A percentile compares a stretch with the other conserved stretches of the same genome.
Evolutionary conservation across 2,888 invertebrate genomes (phyloP).

Genomic region (Pandemis heparana): DNA sequence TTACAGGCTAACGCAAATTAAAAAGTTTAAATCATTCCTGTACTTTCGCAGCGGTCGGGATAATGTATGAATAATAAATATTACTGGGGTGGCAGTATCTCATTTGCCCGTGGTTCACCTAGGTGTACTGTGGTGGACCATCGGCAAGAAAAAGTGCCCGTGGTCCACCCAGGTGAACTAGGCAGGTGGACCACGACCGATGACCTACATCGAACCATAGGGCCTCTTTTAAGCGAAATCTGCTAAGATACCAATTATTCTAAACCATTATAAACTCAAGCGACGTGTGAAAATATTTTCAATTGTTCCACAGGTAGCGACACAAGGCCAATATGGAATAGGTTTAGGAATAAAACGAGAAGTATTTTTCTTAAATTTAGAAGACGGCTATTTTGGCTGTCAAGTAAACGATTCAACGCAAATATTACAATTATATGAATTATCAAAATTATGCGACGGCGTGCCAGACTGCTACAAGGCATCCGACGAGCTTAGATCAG

Average conservation of each 20-base stretch:
- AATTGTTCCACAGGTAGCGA: slow-evolving; percentile 86
- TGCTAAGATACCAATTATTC: neutral
- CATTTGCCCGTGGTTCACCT: no score
- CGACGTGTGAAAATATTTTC: slow-evolving; percentile 34
- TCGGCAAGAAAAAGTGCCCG: no score
- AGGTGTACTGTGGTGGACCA: no score
- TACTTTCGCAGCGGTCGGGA: no score
- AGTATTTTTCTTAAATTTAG: slow-evolving; percentile 98
- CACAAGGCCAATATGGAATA: slow-evolving; percentile 93
- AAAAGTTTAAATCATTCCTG: no score
- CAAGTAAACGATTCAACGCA: slow-evolving; percentile 98
- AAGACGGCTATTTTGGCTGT: slow-evolving; percentile 99
- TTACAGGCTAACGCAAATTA: no score
- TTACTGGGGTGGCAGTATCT: no score
- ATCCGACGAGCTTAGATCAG: slow-evolving; percentile 95
- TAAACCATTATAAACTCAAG: neutral
- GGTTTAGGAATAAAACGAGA: slow-evolving; percentile 94
- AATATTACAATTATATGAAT: slow-evolving; percentile 97
- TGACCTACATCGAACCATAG: neutral
- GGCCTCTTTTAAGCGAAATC: neutral
- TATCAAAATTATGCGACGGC: slow-evolving; percentile 97
- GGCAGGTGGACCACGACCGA: no score
- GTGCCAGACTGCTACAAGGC: slow-evolving; percentile 95
- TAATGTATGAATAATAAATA: no score
- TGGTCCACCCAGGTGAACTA: no score